These are phyloP conservation scores for Coccyzus lansbergi DNA, from an alignment of 2,797 vertebrate genomes.

Conservation along the genomic window DNA sequence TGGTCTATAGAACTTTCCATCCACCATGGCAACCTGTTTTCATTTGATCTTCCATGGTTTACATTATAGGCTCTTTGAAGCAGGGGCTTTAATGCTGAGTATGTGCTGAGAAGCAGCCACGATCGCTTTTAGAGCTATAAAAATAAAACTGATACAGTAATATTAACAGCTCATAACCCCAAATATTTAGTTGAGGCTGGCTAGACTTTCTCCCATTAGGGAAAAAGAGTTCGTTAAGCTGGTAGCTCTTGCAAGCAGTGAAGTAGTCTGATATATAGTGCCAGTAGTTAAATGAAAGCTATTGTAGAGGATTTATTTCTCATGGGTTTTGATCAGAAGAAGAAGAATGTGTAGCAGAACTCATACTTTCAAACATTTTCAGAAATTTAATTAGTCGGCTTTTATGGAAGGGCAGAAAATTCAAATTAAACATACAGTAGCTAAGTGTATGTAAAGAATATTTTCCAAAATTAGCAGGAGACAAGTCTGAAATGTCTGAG, in stretches of 20 bases:
- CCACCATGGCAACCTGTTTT: not conserved
- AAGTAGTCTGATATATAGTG: not conserved
- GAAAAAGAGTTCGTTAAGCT: not conserved
- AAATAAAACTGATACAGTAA: not conserved
- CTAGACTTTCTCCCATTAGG: not conserved
- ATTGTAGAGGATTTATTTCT: constrained; percentile 17
- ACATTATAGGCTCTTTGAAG: not conserved
- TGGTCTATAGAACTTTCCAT: not conserved
- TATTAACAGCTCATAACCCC: constrained; percentile 28
- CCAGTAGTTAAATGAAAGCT: not conserved
- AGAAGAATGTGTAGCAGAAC: not conserved
- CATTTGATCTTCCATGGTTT: not conserved
- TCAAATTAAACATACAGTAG: not conserved
- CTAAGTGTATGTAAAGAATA: not conserved
- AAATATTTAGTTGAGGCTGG: constrained; percentile 36
- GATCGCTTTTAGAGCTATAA: constrained; percentile 1
- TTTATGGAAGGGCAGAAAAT: not conserved
- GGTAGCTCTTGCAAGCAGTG: not conserved
- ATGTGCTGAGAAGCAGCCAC: not conserved
- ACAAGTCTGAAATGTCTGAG: not conserved
- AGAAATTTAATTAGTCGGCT: not conserved
- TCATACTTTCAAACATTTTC: not conserved
- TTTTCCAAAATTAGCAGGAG: not conserved
- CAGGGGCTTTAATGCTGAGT: not conserved
- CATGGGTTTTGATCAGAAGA: constrained; percentile 31